Conservation (phyloP, 2,888 invertebrate species). For the Alentia gelatinosa region DNA sequence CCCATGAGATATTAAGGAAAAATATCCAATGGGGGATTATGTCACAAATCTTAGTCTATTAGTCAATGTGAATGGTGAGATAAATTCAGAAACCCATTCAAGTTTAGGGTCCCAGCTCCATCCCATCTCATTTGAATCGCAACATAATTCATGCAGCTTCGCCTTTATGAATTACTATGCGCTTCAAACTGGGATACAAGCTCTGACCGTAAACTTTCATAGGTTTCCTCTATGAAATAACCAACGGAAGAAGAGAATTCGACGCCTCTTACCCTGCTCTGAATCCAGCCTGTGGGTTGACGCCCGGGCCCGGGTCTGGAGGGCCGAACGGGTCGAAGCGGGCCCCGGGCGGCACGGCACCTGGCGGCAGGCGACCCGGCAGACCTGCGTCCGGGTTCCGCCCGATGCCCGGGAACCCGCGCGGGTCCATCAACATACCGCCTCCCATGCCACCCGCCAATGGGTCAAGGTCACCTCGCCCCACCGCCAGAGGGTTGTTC, state of each 20-base stretch:
- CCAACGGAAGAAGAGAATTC: background rate
- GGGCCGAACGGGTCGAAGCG: slow-evolving; percentile 93
- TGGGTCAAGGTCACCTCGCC: slow-evolving; percentile 90
- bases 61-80: no score
- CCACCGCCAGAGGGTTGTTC: slow-evolving; percentile 82
- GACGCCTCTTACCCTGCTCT: slow-evolving; percentile 54
- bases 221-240: background rate
- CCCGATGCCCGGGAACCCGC: slow-evolving; percentile 65
- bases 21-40: no score
- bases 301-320: slow-evolving; percentile 77
- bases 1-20: no score
- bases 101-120: no score
- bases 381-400: slow-evolving; percentile 70
- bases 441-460: slow-evolving; percentile 83
- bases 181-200: background rate
- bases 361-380: slow-evolving; percentile 81
- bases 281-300: background rate
- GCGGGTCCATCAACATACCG: slow-evolving; percentile 89
- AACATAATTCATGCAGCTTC: background rate
- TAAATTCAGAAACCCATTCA: background rate
- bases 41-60: no score
- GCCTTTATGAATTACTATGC: background rate
- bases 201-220: background rate
- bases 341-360: slow-evolving; percentile 88
- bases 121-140: background rate